Percentiles rank a stretch among this genome's conserved stretches.
Conservation (phyloP, 2,113 vertebrate species). For the Crocuta crocuta region DNA sequence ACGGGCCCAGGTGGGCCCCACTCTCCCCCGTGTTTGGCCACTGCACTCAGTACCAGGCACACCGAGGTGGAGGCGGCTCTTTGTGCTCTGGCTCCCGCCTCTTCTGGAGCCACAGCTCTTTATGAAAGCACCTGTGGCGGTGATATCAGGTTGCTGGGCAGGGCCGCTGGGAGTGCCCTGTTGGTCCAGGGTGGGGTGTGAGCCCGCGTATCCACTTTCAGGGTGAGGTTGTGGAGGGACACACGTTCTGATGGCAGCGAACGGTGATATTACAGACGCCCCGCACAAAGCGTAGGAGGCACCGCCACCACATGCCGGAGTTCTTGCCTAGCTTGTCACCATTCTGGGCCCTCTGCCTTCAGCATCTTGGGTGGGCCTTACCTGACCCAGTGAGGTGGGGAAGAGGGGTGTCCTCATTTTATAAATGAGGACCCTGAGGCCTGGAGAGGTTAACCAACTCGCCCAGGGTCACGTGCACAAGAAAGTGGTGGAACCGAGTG, state of each 20-base stretch:
- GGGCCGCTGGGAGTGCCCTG: slow-evolving; percentile 56
- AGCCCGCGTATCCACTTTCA: slow-evolving; percentile 51
- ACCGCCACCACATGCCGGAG: background rate
- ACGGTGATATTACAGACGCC: background rate
- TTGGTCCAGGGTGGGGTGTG: slow-evolving; percentile 43
- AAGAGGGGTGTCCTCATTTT: background rate
- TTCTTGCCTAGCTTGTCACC: background rate
- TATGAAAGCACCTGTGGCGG: background rate
- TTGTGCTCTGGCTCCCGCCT: background rate
- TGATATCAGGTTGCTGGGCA: slow-evolving; percentile 14
- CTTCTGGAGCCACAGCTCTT: background rate
- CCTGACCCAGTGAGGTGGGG: background rate
- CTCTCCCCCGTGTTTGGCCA: background rate
- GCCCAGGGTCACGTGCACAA: background rate
- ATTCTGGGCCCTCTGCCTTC: background rate
- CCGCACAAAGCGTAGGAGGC: background rate
- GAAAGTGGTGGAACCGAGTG: background rate
- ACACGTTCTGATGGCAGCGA: background rate
- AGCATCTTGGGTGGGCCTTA: background rate
- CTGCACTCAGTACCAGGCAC: slow-evolving; percentile 51
- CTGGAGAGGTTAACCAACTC: background rate
- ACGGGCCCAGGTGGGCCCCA: background rate
- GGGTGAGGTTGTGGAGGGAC: background rate
- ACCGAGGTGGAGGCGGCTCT: background rate
- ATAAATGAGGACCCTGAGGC: background rate